Conservation (phyloP, 2,797 vertebrate genomes). For the Fratercula arctica region DNA sequence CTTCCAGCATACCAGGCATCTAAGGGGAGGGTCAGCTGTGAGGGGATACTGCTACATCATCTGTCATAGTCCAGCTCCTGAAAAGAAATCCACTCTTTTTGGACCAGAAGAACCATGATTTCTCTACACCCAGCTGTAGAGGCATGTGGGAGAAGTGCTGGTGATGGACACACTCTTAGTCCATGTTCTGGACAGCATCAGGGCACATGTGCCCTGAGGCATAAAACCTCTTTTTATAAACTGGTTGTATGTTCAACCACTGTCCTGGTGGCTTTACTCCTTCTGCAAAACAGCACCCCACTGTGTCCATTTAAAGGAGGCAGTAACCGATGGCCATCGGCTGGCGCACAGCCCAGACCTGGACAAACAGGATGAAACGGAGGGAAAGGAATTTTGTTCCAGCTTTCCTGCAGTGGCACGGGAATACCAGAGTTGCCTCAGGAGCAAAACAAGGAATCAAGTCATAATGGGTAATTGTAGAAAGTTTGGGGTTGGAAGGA, state of each 20-base stretch:
- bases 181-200: too few species aligned
- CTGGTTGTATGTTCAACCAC: neutral
- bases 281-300: neutral
- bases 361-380: accelerated
- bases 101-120: too few species aligned
- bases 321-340: neutral
- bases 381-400: neutral
- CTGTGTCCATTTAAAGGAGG: neutral
- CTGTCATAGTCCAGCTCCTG: too few species aligned
- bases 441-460: neutral
- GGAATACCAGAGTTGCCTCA: neutral
- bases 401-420: neutral
- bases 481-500: neutral
- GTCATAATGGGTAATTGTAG: neutral
- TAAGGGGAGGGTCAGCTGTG: too few species aligned
- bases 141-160: too few species aligned
- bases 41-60: too few species aligned
- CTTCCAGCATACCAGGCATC: too few species aligned
- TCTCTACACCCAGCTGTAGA: too few species aligned
- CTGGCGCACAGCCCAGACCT: neutral
- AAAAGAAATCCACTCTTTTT: too few species aligned
- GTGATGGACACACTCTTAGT: too few species aligned
- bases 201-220: too few species aligned
- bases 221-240: neutral
- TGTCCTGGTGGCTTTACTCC: neutral